Evolutionary conservation across 2,797 vertebrate genomes (phyloP).

Genomic region (Melanotaenia trifasciata): DNA sequence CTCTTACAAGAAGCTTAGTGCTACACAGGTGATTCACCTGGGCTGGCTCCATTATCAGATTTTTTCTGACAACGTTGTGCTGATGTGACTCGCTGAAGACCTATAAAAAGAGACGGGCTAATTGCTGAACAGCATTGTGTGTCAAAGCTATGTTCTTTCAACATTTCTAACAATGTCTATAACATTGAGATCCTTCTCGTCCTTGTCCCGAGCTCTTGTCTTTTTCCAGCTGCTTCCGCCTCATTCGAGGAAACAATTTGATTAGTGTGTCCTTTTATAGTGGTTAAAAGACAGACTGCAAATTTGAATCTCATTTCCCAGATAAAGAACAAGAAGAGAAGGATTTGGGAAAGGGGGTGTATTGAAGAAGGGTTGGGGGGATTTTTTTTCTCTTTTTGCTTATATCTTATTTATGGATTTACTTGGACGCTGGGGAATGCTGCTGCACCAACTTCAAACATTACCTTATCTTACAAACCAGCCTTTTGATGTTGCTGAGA

Average conservation of each 20-base stretch:
- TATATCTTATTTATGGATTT: slow-evolving; percentile 96
- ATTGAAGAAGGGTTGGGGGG: slow-evolving; percentile 50
- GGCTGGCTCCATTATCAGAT: slow-evolving; percentile 1
- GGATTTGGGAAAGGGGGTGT: slow-evolving; percentile 56
- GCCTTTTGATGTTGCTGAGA: slow-evolving; percentile 95
- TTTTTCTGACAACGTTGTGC: neutral
- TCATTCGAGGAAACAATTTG: slow-evolving; percentile 76
- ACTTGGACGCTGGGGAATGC: slow-evolving; percentile 93
- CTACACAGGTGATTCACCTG: neutral
- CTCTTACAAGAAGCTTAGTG: slow-evolving; percentile 19
- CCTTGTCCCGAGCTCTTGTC: slow-evolving; percentile 37
- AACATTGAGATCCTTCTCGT: slow-evolving; percentile 39
- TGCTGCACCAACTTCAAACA: slow-evolving; percentile 94
- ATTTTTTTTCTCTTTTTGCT: slow-evolving; percentile 80
- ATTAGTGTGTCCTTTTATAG: slow-evolving; percentile 75
- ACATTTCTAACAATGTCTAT: slow-evolving; percentile 40
- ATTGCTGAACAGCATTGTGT: slow-evolving; percentile 16
- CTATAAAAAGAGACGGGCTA: neutral
- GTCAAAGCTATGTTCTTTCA: slow-evolving; percentile 45
- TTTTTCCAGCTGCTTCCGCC: slow-evolving; percentile 20
- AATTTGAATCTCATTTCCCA: slow-evolving; percentile 84
- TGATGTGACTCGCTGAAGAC: slow-evolving; percentile 18
- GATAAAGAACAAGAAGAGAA: slow-evolving; percentile 79
- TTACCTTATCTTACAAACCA: slow-evolving; percentile 98
- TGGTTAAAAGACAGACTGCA: slow-evolving; percentile 81